Percentiles rank a stretch among this genome's conserved stretches.
These are phyloP conservation scores for Montipora sp. DNA, from an alignment of 64 coral and sea anemone species.

Conservation along the genomic window DNA sequence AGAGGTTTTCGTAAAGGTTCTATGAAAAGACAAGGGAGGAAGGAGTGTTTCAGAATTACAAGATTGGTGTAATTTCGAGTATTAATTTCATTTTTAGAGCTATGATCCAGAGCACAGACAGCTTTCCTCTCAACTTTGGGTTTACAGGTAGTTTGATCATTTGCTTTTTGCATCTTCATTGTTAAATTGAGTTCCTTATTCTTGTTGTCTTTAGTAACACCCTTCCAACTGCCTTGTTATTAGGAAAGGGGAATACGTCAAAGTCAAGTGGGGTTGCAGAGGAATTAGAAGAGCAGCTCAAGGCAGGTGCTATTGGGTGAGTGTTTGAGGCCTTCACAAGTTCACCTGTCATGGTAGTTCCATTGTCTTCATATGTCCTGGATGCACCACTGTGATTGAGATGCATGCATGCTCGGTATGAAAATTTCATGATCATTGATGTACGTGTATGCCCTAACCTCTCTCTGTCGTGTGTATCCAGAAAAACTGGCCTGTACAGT, in stretches of 20 bases:
- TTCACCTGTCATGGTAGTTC: too few relatives aligned
- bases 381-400: too few relatives aligned
- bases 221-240: not conserved
- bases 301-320: slow-evolving; percentile 80
- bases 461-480: too few relatives aligned
- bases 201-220: too few relatives aligned
- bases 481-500: too few relatives aligned
- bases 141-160: slow-evolving; percentile 62
- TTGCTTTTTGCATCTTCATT: not conserved
- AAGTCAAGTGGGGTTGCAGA: slow-evolving; percentile 62
- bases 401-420: too few relatives aligned
- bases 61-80: not conserved
- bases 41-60: not conserved
- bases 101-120: slow-evolving; percentile 89
- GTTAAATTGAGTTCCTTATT: not conserved
- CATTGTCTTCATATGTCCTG: too few relatives aligned
- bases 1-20: too few relatives aligned
- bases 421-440: too few relatives aligned
- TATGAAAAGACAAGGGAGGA: not conserved
- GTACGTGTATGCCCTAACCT: too few relatives aligned
- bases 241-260: slow-evolving; percentile 82
- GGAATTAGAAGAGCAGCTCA: slow-evolving; percentile 78
- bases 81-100: slow-evolving; percentile 33
- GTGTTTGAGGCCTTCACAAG: not conserved
- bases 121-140: slow-evolving; percentile 82